Percentiles rank a stretch among this genome's conserved stretches.
Evolutionary conservation across 2,888 invertebrate species (phyloP).

Genomic region (Bruchidius siliquastri): DNA sequence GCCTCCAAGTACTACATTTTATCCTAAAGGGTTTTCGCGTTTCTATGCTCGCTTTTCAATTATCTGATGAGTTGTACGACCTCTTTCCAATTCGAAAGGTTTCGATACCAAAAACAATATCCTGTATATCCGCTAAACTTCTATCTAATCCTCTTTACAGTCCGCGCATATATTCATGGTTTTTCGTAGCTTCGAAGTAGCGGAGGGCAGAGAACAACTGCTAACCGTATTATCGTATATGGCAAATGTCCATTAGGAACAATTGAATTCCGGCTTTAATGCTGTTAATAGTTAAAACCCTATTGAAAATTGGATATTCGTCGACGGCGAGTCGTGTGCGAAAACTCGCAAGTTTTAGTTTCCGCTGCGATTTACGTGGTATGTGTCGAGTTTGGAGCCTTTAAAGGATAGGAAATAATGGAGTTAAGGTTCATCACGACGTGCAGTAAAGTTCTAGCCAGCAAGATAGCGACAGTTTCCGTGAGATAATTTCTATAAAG

Average conservation of each 20-base stretch:
- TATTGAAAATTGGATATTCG: slow-evolving; percentile 43
- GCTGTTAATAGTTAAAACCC: slow-evolving; percentile 44
- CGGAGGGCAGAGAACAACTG: background rate
- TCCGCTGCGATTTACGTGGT: background rate
- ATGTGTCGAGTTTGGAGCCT: background rate
- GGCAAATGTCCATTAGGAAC: slow-evolving; percentile 39
- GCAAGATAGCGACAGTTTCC: no score
- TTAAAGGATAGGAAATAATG: background rate
- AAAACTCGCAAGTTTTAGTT: slow-evolving; percentile 22
- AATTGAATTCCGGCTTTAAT: slow-evolving; percentile 40
- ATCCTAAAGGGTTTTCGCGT: no score
- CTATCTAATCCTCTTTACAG: background rate
- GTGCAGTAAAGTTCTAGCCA: no score
- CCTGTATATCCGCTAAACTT: background rate
- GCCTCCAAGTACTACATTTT: no score
- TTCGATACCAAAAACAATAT: no score
- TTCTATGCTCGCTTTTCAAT: no score
- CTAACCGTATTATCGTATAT: slow-evolving; percentile 29
- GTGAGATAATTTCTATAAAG: no score
- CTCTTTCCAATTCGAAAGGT: no score
- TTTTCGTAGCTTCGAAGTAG: background rate
- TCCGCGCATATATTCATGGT: background rate
- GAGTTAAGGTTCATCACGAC: no score
- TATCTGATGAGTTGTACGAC: no score
- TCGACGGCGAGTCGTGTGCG: slow-evolving; percentile 9